A percentile compares a stretch with the other conserved stretches of the same genome.
phyloP scores from a whole-genome alignment of 2,113 vertebrate genomes.

The Prunella himalayana region DNA sequence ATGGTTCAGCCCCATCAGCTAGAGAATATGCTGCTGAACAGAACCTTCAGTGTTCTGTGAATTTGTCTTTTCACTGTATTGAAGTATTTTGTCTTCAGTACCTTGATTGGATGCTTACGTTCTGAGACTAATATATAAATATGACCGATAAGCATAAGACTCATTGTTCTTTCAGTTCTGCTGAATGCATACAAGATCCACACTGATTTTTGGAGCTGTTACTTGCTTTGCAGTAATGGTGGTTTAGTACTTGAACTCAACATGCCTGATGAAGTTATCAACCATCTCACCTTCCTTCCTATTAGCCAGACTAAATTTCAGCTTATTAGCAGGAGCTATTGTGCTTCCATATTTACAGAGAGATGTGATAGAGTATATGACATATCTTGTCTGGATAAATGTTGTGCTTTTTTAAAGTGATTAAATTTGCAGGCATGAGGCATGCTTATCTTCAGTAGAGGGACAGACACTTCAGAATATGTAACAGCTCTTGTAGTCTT shows the following conservation, averaged over 20 bases:
- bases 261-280: not conserved
- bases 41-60: not conserved
- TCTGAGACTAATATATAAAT: not conserved
- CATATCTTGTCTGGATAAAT: not conserved
- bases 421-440: not conserved
- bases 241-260: not conserved
- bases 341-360: not conserved
- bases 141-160: not conserved
- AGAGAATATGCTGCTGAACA: accelerated
- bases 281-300: not conserved
- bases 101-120: not conserved
- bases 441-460: not conserved
- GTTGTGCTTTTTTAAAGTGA: not conserved
- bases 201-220: not conserved
- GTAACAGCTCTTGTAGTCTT: not conserved
- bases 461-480: not conserved
- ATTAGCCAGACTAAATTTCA: not conserved
- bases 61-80: not conserved
- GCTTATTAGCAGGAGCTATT: not conserved
- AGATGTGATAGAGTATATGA: not conserved
- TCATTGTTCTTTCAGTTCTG: not conserved
- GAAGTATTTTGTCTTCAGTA: not conserved
- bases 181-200: not conserved
- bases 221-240: not conserved
- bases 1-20: not conserved